phyloP scores from a whole-genome alignment of 2,888 invertebrate genomes.

The Pachycephus smyrnensis region DNA sequence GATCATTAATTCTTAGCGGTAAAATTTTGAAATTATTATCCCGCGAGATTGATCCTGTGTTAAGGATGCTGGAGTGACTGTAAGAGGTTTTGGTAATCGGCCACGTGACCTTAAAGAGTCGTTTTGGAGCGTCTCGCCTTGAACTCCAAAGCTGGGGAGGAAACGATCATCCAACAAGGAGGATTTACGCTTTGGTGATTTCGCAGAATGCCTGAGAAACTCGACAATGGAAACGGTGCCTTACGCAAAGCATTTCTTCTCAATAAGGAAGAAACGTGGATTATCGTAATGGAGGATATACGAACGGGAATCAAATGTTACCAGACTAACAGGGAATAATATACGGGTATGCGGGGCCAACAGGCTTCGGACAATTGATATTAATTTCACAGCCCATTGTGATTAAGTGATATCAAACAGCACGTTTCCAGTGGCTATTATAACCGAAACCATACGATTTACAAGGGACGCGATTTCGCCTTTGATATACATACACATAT shows the following conservation, averaged over 20 bases:
- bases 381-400: conserved; percentile 31
- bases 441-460: neutral
- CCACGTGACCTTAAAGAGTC: neutral
- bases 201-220: conserved; percentile 31
- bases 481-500: neutral
- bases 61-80: neutral
- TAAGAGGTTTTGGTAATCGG: neutral
- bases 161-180: conserved; percentile 28
- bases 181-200: conserved; percentile 40
- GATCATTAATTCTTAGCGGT: neutral
- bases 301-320: neutral
- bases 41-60: neutral
- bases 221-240: conserved; percentile 1
- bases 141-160: conserved; percentile 16
- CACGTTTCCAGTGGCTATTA: neutral
- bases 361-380: conserved; percentile 33
- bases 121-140: neutral
- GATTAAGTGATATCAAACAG: conserved; percentile 2
- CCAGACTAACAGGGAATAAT: conserved; percentile 4
- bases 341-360: conserved; percentile 38
- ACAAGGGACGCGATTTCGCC: neutral
- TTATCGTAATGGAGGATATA: neutral
- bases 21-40: neutral
- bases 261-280: neutral
- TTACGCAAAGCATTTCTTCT: neutral